Base-by-base conservation (phyloP, 2,797 vertebrate species). In the Melanotaenia trifasciata region DNA sequence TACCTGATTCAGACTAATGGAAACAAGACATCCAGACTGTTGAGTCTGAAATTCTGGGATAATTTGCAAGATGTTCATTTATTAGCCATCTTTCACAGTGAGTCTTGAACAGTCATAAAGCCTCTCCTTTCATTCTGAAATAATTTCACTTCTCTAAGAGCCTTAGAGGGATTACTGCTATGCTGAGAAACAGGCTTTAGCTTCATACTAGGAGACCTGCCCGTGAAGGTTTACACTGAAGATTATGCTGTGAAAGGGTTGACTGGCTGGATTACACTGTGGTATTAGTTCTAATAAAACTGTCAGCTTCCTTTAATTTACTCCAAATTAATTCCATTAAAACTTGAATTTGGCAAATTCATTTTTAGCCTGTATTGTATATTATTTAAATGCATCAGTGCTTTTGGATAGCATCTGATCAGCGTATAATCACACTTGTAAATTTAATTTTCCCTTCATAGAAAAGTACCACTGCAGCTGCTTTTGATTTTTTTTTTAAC, bases 81-180 rank as follows among this genome's bases (percentile, higher is more conserved):
- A 89, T 89, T 90, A 92, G 87, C 81, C 76, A 81, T 83, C 78
- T 84, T 86, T 45, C 62, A 65, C 79, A 59, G 80, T 40, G 69
- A 78, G 79, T 82, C 74, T 79, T 78, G 76, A 76, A 70, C 81
- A 76, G 84, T 84, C 82, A 85, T 84, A 91, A 90, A 88, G 86
- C 86, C 78, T 74, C 57, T 88, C 79, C 74, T 90, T 90, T 91
- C 84, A 89, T 85, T 89, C 75, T 79, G 76, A 84, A 92, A 93
- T 92, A 85, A 94, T 93, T 92, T 91, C 84, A 74, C 84, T 79
- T 72, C 83, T 87, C 61, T 94, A 93, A 95, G 94, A 94, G 94
- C 86, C 92, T 95, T 94, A 94, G 87, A 67, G 80, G 93, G 94
- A 94, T 95, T 95, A 95, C 75, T 73, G 87, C 81, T 86, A 73